A percentile compares a stretch with the other conserved stretches of the same genome.
phyloP scores from a whole-genome alignment of 2,797 vertebrate genomes.

The Siniperca scherzeri region DNA sequence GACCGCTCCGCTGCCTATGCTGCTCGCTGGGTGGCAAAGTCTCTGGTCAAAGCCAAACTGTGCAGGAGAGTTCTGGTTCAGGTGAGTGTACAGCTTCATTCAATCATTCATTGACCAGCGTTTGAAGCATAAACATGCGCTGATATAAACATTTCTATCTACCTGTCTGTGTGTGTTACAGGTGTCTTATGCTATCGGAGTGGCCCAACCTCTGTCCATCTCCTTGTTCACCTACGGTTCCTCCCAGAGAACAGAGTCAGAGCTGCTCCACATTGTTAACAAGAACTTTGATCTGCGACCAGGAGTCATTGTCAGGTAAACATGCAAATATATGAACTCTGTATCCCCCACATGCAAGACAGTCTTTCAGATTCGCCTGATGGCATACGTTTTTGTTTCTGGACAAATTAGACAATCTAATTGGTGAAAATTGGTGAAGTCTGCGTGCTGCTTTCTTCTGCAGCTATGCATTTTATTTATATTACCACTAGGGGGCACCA shows the following conservation, averaged over 20 bases:
- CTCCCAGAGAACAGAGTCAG: constrained; percentile 90
- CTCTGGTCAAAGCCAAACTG: constrained; percentile 94
- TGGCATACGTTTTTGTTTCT: neutral
- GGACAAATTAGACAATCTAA: neutral
- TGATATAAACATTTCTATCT: neutral
- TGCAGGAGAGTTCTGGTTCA: constrained; percentile 96
- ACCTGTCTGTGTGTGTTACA: constrained; percentile 60
- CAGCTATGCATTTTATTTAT: neutral
- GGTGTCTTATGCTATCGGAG: constrained; percentile 97
- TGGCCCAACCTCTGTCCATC: constrained; percentile 93
- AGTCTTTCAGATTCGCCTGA: neutral
- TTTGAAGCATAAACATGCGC: neutral
- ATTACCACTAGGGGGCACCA: constrained; percentile 16
- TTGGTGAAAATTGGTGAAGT: neutral
- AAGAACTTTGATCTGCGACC: constrained; percentile 98
- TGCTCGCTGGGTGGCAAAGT: constrained; percentile 98
- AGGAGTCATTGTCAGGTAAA: constrained; percentile 96
- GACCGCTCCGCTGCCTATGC: constrained; percentile 97
- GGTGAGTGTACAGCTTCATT: constrained; percentile 76
- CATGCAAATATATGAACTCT: neutral
- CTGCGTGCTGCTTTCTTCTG: neutral
- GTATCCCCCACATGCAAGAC: neutral
- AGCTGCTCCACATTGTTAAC: constrained; percentile 93
- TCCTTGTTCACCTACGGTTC: constrained; percentile 97
- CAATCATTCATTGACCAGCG: neutral